Base-by-base conservation (phyloP, 2,888 invertebrate genomes). In the Hartigia nigra region DNA sequence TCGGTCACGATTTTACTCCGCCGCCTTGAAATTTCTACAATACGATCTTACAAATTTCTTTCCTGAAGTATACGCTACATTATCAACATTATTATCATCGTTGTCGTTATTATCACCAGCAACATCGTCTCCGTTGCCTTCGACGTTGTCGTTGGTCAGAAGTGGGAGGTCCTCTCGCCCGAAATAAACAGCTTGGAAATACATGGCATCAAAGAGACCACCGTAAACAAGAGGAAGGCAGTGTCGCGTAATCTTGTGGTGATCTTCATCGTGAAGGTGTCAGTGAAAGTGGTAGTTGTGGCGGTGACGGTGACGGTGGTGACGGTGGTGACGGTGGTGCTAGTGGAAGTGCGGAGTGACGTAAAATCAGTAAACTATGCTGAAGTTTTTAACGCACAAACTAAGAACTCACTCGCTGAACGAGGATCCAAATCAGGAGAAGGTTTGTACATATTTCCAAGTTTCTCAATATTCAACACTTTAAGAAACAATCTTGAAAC, bases 301-400 rank as follows among this genome's bases (percentile, higher is more conserved):
- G 72, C 74, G 78, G 78, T 77, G 78, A 76, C 31, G 12, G 72
- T 35, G 75, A 72, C 76, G 70, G 75, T n/a, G 74, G 74, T 74
- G 76, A n/a, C 36, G 74, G 78, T 76, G 74, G 72, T 72, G 76
- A 31, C 31, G 12, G 72, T 35, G 75, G 74, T 77, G 70, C 76
- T n/a, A 70, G 74, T 74, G 76, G 75, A 74, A 79, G 85, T 79
- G 82, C 81, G 85, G 82, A 78, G 34, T 70, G 76, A 81, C 75
- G 70, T 78, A 80, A 82, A 81, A 84, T 81, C 92, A 91, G 91
- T 91, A 93, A 94, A 95, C 94, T 94, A 96, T 96, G 96, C 95
- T 96, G 93, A 96, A 96, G 93, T 96, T 96, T 93, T 94, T 96
- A 91, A 96, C 96, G 89, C 95, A 96, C 93, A 96, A 96, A 94